These are phyloP conservation scores for Pollenia amentaria DNA, from an alignment of 2,888 invertebrate species.

Conservation along the genomic window DNA sequence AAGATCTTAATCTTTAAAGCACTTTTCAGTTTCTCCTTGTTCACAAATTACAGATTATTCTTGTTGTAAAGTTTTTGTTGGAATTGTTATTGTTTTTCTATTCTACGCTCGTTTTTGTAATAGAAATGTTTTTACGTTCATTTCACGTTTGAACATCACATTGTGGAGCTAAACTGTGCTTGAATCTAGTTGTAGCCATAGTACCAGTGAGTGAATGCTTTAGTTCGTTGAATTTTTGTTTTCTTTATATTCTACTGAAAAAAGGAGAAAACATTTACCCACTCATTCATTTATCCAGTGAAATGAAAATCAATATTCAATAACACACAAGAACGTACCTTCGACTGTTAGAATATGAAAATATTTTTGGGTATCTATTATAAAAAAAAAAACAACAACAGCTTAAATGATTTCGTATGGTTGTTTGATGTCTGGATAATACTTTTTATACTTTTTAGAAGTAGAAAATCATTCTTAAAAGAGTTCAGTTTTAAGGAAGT, in stretches of 20 bases:
- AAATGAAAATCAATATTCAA: slow-evolving; percentile 53
- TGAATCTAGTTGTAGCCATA: neutral
- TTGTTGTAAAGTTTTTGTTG: slow-evolving; percentile 8
- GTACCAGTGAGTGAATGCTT: slow-evolving; percentile 14
- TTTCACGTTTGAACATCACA: slow-evolving; percentile 24
- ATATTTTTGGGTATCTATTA: neutral
- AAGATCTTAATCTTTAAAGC: neutral
- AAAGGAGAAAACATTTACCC: neutral
- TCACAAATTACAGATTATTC: neutral
- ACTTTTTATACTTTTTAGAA: too few species aligned
- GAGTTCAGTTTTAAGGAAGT: too few species aligned
- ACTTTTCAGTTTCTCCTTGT: neutral
- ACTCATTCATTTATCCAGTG: slow-evolving; percentile 1
- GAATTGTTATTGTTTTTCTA: slow-evolving; percentile 33
- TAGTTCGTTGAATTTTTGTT: neutral
- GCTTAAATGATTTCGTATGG: neutral
- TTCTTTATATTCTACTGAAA: neutral
- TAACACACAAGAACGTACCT: slow-evolving; percentile 3
- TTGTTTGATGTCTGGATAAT: slow-evolving; percentile 23
- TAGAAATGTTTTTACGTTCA: slow-evolving; percentile 20
- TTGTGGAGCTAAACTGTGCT: slow-evolving; percentile 2
- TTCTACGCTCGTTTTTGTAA: slow-evolving; percentile 40
- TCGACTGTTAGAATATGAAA: neutral
- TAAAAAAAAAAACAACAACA: neutral
- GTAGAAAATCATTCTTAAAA: neutral